Percentiles rank a stretch among this genome's conserved stretches.
Evolutionary conservation across 2,888 invertebrate species (phyloP).

Genomic region (Sinohyriopsis cumingii): DNA sequence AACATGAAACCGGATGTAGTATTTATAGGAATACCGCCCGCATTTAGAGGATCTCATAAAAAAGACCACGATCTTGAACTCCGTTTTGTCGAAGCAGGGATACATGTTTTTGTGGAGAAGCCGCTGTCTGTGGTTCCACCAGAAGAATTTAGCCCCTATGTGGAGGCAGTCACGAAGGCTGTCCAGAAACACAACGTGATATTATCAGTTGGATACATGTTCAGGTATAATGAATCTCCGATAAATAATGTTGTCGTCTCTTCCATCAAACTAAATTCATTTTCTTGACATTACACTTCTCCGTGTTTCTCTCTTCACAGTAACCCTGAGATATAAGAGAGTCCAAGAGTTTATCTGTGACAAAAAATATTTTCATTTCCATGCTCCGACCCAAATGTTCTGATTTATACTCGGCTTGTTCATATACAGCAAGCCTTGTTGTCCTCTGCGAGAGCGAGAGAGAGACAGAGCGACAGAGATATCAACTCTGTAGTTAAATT

Average conservation of each 20-base stretch:
- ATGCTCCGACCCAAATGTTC: too few relatives aligned
- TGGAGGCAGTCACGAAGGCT: constrained; percentile 6
- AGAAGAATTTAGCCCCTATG: constrained; percentile 17
- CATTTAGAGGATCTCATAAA: constrained; percentile 12
- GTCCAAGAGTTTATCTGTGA: too few relatives aligned
- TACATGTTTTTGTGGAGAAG: constrained; percentile 27
- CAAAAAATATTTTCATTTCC: too few relatives aligned
- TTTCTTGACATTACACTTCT: too few relatives aligned
- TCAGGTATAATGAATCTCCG: constrained; percentile 10
- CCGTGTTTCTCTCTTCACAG: too few relatives aligned
- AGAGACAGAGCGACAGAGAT: too few relatives aligned
- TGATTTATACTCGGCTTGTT: too few relatives aligned
- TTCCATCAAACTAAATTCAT: too few relatives aligned
- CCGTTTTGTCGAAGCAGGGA: constrained; percentile 18
- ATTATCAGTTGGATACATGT: constrained; percentile 27
- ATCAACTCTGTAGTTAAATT: too few relatives aligned
- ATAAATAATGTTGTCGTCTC: background rate
- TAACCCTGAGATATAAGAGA: too few relatives aligned
- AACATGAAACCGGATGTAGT: constrained; percentile 21
- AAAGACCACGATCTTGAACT: constrained; percentile 12
- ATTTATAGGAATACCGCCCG: constrained; percentile 25
- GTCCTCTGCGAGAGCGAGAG: too few relatives aligned
- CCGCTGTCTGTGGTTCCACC: constrained; percentile 22
- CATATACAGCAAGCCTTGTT: too few relatives aligned
- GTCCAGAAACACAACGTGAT: constrained; percentile 16